phyloP scores from a whole-genome alignment of 1,140 invertebrate genomes.

The Bombus breviceps region DNA sequence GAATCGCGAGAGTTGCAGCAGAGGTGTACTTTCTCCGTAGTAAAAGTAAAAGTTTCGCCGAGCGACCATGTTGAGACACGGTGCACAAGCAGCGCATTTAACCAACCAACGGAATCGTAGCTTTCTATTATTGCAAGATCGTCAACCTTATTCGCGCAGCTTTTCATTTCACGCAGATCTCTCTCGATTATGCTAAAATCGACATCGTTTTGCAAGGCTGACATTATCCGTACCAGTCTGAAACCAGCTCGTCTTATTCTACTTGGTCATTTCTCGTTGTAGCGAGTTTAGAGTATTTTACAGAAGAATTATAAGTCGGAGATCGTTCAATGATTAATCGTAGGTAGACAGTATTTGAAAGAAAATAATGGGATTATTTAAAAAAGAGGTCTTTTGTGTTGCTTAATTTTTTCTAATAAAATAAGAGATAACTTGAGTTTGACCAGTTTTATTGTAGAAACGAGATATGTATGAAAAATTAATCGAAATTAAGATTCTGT shows the following conservation, averaged over 20 bases:
- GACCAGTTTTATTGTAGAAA: too few species aligned
- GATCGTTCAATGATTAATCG: too few species aligned
- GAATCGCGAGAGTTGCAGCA: conserved; percentile 36
- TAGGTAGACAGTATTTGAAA: not conserved
- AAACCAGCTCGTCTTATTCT: not conserved
- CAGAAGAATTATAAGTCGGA: not conserved
- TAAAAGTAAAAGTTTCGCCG: conserved; percentile 75
- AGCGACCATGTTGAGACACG: conserved; percentile 15
- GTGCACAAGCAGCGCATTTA: conserved; percentile 33
- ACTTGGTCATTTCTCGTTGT: not conserved
- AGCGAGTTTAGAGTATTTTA: not conserved
- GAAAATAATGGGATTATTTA: too few species aligned
- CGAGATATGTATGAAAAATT: too few species aligned
- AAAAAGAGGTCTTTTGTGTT: too few species aligned
- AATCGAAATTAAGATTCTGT: too few species aligned
- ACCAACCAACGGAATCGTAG: conserved; percentile 4
- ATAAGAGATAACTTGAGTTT: too few species aligned
- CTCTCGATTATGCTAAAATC: conserved; percentile 28
- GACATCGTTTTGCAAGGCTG: not conserved
- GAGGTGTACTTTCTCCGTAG: conserved; percentile 72
- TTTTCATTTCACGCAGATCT: conserved; percentile 29
- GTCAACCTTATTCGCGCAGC: conserved; percentile 25
- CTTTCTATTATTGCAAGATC: conserved; percentile 58
- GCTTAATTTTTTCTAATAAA: too few species aligned
- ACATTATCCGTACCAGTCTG: not conserved